A percentile compares a stretch with the other conserved stretches of the same genome.
Conservation (phyloP, 2,888 invertebrate species). For the Meloe dianella region DNA sequence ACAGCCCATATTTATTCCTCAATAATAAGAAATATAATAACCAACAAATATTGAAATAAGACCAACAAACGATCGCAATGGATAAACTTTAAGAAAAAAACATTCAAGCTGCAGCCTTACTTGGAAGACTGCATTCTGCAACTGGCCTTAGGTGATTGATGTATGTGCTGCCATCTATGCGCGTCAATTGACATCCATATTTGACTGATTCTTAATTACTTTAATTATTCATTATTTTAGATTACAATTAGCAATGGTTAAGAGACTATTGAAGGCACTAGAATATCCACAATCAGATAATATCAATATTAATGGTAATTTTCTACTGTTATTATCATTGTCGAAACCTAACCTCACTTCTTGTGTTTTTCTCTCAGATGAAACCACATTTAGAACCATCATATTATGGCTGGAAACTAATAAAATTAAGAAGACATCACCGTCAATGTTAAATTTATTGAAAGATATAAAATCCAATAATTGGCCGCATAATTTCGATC, state of each 20-base stretch:
- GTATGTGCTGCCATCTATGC: neutral
- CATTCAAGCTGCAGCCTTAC: too few relatives aligned
- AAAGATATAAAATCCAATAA: slow-evolving; percentile 68
- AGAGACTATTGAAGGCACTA: slow-evolving; percentile 77
- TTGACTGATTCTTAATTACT: neutral
- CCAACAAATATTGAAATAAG: too few relatives aligned
- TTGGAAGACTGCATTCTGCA: too few relatives aligned
- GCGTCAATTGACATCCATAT: neutral
- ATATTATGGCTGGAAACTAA: slow-evolving; percentile 93
- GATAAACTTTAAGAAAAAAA: too few relatives aligned
- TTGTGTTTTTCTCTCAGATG: slow-evolving; percentile 72
- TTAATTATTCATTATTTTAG: neutral
- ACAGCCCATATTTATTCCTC: too few relatives aligned
- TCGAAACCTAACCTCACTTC: slow-evolving; percentile 19
- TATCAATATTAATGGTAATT: slow-evolving; percentile 73
- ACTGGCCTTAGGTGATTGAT: too few relatives aligned
- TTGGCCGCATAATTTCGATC: slow-evolving; percentile 76
- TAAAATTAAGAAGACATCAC: slow-evolving; percentile 86
- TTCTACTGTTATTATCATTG: neutral
- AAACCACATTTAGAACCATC: slow-evolving; percentile 77
- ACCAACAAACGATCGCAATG: too few relatives aligned
- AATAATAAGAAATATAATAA: too few relatives aligned
- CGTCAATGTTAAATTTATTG: slow-evolving; percentile 79
- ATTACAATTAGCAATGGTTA: slow-evolving; percentile 67
- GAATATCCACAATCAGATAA: slow-evolving; percentile 77